phyloP scores from a whole-genome alignment of 2,113 vertebrate genomes.

The Casuarius casuarius region DNA sequence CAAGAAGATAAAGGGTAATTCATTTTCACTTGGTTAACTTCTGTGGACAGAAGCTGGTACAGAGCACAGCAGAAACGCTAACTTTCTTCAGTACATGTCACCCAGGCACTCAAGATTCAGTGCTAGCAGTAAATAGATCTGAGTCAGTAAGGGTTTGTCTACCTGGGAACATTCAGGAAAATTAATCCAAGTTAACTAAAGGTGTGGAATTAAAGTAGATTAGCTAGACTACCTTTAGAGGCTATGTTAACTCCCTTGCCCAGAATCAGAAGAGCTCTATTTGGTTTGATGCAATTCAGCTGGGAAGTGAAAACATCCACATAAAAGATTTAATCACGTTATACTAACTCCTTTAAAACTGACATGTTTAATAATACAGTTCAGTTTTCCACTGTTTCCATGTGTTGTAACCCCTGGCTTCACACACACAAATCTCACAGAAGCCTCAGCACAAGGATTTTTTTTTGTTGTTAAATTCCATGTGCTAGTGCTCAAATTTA shows the following conservation, averaged over 20 bases:
- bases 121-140: not conserved
- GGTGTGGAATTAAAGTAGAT: not conserved
- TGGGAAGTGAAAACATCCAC: not conserved
- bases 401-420: not conserved
- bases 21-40: conserved; percentile 27
- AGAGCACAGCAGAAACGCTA: not conserved
- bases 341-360: not conserved
- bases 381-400: not conserved
- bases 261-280: not conserved
- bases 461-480: not conserved
- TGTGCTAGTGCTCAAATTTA: not conserved
- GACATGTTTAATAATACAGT: not conserved
- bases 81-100: not conserved
- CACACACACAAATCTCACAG: not conserved
- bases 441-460: not conserved
- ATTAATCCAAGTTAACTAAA: not conserved
- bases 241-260: not conserved
- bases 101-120: not conserved
- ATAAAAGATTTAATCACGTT: not conserved
- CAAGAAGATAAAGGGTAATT: conserved; percentile 33
- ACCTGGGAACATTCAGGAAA: not conserved
- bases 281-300: not conserved
- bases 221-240: not conserved
- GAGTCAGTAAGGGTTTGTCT: not conserved
- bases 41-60: not conserved